Evolutionary conservation across 2,113 vertebrate species (phyloP).

Genomic region (Mandrillus leucophaeus): DNA sequence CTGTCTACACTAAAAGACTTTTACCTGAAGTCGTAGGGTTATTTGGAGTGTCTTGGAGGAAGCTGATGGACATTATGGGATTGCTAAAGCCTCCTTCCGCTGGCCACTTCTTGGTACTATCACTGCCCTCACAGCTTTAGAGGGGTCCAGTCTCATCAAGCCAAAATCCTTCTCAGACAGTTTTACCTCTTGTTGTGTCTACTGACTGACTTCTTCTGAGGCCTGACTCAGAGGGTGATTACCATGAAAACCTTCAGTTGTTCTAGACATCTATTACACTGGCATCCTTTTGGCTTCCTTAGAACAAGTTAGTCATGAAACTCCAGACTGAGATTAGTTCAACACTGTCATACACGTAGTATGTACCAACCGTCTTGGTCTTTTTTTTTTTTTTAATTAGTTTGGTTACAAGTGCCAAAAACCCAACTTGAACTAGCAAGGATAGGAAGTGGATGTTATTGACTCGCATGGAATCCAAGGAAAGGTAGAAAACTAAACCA

Average conservation of each 20-base stretch:
- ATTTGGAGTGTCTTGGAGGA: not conserved
- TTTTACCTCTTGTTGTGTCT: not conserved
- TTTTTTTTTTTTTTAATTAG: not conserved
- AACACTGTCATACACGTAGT: not conserved
- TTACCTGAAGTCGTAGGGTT: not conserved
- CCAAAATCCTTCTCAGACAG: not conserved
- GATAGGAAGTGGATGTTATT: constrained; percentile 22
- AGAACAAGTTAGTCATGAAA: constrained; percentile 19
- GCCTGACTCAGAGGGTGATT: not conserved
- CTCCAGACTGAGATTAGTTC: not conserved
- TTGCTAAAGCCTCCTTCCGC: not conserved
- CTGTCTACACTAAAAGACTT: not conserved
- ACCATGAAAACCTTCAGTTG: not conserved
- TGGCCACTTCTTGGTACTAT: not conserved
- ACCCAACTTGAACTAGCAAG: not conserved
- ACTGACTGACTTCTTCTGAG: not conserved
- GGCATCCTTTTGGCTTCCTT: not conserved
- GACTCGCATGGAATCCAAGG: not conserved
- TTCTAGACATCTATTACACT: not conserved
- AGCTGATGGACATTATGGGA: not conserved
- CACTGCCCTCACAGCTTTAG: not conserved
- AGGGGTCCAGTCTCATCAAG: not conserved
- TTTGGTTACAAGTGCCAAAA: constrained; percentile 8
- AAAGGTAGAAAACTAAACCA: constrained; percentile 30
- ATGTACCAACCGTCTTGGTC: not conserved